A percentile compares a stretch with the other conserved stretches of the same genome.
phyloP scores from a whole-genome alignment of 2,113 vertebrate species.

The Nannospalax galili region DNA sequence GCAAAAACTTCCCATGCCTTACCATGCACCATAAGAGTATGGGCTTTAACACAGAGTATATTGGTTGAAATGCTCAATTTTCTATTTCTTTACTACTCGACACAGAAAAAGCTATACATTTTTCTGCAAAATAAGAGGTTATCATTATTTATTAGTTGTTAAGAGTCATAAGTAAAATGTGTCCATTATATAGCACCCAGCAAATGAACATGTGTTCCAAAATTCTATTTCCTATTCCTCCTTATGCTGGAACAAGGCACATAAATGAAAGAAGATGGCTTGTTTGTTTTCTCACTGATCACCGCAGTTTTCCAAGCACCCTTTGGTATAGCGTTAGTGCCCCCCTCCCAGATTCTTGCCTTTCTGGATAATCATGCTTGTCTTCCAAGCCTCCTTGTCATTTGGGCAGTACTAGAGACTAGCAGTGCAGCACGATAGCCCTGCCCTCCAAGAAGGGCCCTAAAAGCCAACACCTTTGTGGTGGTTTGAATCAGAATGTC shows the following conservation, averaged over 20 bases:
- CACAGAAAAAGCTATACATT: not conserved
- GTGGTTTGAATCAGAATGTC: too few species aligned
- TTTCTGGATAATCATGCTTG: not conserved
- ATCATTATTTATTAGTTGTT: not conserved
- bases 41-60: not conserved
- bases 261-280: not conserved
- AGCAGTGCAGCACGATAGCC: not conserved
- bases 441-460: not conserved
- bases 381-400: not conserved
- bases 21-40: not conserved
- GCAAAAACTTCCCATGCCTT: not conserved
- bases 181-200: not conserved
- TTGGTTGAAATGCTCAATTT: not conserved
- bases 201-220: not conserved
- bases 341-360: not conserved
- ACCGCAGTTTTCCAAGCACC: not conserved
- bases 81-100: not conserved
- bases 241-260: not conserved
- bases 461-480: not conserved
- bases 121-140: not conserved
- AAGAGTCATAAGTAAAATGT: not conserved
- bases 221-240: not conserved
- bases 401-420: too few species aligned
- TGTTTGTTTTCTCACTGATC: not conserved
- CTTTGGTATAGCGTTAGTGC: not conserved